Base-by-base conservation (phyloP, 2,888 invertebrate species). In the Andrena camellia region DNA sequence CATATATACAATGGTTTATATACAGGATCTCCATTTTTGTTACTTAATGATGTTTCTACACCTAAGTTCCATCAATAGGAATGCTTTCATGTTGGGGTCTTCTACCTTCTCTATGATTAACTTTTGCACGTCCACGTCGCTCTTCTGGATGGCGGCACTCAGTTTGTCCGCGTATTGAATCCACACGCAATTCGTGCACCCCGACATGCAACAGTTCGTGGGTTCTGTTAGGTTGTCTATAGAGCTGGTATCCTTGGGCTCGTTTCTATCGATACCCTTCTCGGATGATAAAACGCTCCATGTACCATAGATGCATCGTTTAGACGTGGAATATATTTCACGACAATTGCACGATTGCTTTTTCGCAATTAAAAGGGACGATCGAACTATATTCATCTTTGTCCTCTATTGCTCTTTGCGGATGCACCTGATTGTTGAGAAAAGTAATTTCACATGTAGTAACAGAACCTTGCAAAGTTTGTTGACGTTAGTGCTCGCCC, bases 181-280 rank as follows among this genome's bases (percentile, higher is more conserved):
- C 97, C 98, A 99, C 5, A 99, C 98, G 93, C 99, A 99, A 94
- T 98, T 98, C 0, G 97, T 95, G 94, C 99, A 99, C 0, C 98
- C 98, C 0, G 98, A 97, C 96, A 97, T 97, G 91, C 99, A 99
- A 93, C 99, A 99, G 33, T 96, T 96, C 2, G 97, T 97, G 0
- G 99, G 99, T 20, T 96, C 95, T 0, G 95, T 95, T 90, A 95
- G 96, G 88, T 97, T 96, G 23, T 95, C 94, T 13, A 94, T 35
- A 20, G 75, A 70, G 4, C 35, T 33, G 13, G 42, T 7, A 13
- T 69, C 67, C 10, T 71, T 20, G 4, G 10, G 13, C 54, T 86
- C 48, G 3, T 73, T 35, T 1, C 62, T 64, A 10, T 70, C 63
- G 1, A 33, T 68, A 7, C 57, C 29, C 10, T 81, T 67, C 60